Evolutionary conservation across 2,888 invertebrate genomes (phyloP).

Genomic region (Drosophila emarginata): DNA sequence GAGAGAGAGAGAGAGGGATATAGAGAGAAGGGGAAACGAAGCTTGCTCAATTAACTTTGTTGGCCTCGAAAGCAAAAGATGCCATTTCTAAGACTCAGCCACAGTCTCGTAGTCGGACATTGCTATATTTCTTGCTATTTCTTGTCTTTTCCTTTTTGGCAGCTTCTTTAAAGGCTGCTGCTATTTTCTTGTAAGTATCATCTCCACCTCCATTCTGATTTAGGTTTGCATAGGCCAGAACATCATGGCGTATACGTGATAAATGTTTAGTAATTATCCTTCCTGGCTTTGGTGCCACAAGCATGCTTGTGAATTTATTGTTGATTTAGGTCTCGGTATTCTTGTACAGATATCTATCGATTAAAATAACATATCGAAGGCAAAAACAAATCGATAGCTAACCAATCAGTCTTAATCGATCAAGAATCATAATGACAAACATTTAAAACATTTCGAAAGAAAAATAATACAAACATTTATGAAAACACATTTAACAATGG

Average conservation of each 20-base stretch:
- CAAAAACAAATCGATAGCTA: slow-evolving; percentile 29
- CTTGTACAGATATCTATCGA: slow-evolving; percentile 30
- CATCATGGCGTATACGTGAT: slow-evolving; percentile 36
- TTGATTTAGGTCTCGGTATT: slow-evolving; percentile 18
- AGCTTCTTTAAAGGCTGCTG: neutral
- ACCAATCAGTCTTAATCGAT: slow-evolving; percentile 1
- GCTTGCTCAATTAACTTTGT: slow-evolving; percentile 51
- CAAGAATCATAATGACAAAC: neutral
- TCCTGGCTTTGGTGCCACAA: neutral
- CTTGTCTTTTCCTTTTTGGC: slow-evolving; percentile 17
- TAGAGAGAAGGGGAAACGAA: slow-evolving; percentile 10
- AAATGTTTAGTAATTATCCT: slow-evolving; percentile 45
- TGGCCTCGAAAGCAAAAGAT: slow-evolving; percentile 36
- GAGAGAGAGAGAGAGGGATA: neutral
- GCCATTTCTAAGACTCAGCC: slow-evolving; percentile 39
- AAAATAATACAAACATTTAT: too few species aligned
- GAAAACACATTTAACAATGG: too few species aligned
- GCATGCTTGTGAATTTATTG: neutral
- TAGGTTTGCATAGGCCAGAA: neutral
- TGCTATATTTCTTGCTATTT: slow-evolving; percentile 5
- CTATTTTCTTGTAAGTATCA: neutral
- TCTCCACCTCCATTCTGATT: neutral
- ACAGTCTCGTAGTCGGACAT: neutral
- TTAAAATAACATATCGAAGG: slow-evolving; percentile 22
- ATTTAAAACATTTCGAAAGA: too few species aligned